Base-by-base conservation (phyloP, 1,140 invertebrate species). In the Protaetia brevitarsis region DNA sequence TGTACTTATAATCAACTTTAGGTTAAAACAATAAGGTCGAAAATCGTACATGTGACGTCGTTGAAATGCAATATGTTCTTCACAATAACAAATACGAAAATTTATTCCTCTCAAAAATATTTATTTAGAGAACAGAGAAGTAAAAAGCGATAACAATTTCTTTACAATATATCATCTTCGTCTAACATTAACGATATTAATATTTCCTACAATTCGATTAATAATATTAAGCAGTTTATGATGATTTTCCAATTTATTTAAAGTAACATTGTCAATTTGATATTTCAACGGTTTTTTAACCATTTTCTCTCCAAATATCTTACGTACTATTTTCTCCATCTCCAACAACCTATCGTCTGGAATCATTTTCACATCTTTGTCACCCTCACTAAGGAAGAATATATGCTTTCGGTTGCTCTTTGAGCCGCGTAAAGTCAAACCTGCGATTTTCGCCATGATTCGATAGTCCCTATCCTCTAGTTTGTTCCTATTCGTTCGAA, bases 241-340 rank as follows among this genome's bases (percentile, higher is more conserved):
- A 28, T 45, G 19, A 37, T 65, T 65, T 3, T 5, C 10, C 13
- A 37, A 23, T 34, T 13, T 58, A n/a, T 23, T 59, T 16, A 59
- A 58, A 6, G 13, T 58, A 5, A 26, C 2, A 6, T 7, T 11
- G 6, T 26, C 41, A 34, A n/a, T 65, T 2, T 4, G 2, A 26
- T 34, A 8, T 0, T 26, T n/a, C n/a, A n/a, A n/a, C n/a, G n/a
- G n/a, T n/a, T n/a, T 37, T 23, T 26, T 29, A 10, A 26, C 8
- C 36, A n/a, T 58, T 19, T 64, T 26, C n/a, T 65, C 56, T 6
- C 23, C 23, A 5, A 59, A 23, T 6, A 59, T 27, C 26, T 19
- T 27, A 8, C 26, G 58, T 8, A 59, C 51, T 26, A 59, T 28
- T 11, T 28, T 7, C 28, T 65, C 64, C 51, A 65, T 65, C 37